phyloP scores from a whole-genome alignment of 1,140 invertebrate genomes.

The Latrodectus geometricus region DNA sequence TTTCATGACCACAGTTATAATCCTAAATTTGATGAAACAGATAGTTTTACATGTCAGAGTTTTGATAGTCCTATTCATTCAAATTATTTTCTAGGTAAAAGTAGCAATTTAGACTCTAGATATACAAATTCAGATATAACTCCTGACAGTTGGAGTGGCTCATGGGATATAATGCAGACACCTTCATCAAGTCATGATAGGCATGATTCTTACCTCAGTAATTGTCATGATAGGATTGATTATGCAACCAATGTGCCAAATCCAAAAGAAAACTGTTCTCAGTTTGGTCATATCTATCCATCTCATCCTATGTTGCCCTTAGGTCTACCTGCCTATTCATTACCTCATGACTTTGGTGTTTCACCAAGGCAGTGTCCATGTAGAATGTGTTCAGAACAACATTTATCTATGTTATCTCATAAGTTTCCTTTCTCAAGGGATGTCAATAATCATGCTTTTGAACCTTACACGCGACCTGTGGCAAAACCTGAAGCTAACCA shows the following conservation, averaged over 20 bases:
- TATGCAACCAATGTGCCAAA: constrained; percentile 49
- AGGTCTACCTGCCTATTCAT: constrained; percentile 17
- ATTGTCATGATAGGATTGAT: constrained; percentile 38
- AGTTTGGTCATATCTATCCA: constrained; percentile 42
- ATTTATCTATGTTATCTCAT: constrained; percentile 24
- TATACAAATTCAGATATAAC: constrained; percentile 38
- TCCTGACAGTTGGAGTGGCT: constrained; percentile 43
- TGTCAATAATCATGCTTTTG: constrained; percentile 5
- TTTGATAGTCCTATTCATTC: constrained; percentile 41
- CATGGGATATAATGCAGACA: constrained; percentile 37
- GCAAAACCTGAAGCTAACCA: constrained; percentile 2
- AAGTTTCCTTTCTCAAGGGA: constrained; percentile 23
- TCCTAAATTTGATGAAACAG: constrained; percentile 46
- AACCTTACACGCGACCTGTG: constrained; percentile 11
- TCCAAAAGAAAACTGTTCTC: constrained; percentile 41
- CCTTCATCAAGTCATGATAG: constrained; percentile 17
- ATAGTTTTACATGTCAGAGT: constrained; percentile 31
- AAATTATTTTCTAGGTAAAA: constrained; percentile 51
- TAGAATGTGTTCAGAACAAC: constrained; percentile 38
- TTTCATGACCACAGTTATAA: constrained; percentile 20
- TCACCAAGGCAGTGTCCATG: constrained; percentile 45
- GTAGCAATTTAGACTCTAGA: constrained; percentile 30
- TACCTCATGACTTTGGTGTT: constrained; percentile 41
- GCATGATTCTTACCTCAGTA: constrained; percentile 25
- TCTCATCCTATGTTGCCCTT: constrained; percentile 44